Evolutionary conservation across 2,888 invertebrate genomes (phyloP), one percentile per base, ranked within the genome.

Genomic region (Sphaerophoria rueppellii): DNA sequence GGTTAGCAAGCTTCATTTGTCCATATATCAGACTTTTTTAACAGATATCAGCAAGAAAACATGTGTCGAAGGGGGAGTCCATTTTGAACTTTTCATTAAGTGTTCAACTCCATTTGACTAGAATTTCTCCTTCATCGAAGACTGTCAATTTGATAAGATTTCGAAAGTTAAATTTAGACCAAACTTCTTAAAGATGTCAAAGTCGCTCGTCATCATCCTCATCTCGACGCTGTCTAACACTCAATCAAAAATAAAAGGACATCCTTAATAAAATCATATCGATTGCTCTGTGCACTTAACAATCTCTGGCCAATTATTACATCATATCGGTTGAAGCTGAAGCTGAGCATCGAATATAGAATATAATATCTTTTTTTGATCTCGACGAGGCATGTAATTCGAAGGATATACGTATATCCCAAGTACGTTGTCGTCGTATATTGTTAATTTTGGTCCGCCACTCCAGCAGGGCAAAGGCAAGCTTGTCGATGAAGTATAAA

Each of bases 181-280:
- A 35, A 48, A n/a, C 60, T 85, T 63, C 77, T 85, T 81, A 52
- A 85, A 85, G 85, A 85, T 32, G 60, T 54, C 52, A 52, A 52
- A 6, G 16, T 54, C 40, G 1, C 48, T 12, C n/a, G 24, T 24
- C 24, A 24, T 24, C 24, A 24, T 24, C 24, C 24, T 24, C 24
- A 24, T 24, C 24, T 24, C 24, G 24, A 24, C 24, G 24, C 24
- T 24, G 24, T 52, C 6, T 52, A 16, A 54, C 60, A 75, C 79
- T 83, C 72, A 83, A 72, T 83, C 72, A 81, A 67, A 71, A 63
- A 77, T 32, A 24, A 65, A 79, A 81, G 81, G 85, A 81, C 85
- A 77, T 85, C 58, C 67, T 73, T 85, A 50, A 60, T 63, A 46
- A 37, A 34, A 37, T 54, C 34, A 12, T 34, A 73, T 79, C 65